Conservation (phyloP, 2,113 vertebrate species). For the Xenopus borealis region DNA sequence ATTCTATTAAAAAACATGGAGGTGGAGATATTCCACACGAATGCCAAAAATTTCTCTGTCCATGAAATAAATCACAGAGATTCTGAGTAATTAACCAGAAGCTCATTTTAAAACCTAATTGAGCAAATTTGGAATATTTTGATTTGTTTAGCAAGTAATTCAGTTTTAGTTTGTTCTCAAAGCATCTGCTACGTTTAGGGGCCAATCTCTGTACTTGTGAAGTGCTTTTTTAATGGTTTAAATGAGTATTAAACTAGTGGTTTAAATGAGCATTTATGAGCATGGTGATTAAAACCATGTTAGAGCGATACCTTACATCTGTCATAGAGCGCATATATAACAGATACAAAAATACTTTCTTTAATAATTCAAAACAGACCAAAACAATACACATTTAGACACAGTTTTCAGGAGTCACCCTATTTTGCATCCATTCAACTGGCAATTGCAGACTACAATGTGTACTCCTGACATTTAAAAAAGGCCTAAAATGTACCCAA, state of each 20-base stretch:
- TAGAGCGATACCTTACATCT: not conserved
- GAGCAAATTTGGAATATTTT: slow-evolving; percentile 43
- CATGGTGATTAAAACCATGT: not conserved
- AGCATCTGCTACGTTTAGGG: slow-evolving; percentile 30
- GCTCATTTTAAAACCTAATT: slow-evolving; percentile 42
- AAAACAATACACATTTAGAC: no score
- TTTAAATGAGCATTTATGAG: not conserved
- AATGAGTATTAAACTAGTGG: not conserved
- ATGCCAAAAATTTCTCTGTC: slow-evolving; percentile 35
- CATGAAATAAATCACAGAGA: slow-evolving; percentile 20
- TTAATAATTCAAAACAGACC: no score
- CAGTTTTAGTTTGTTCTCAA: slow-evolving; percentile 18
- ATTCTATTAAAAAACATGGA: slow-evolving; percentile 41
- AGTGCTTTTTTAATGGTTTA: slow-evolving; percentile 2
- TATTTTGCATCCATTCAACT: no score
- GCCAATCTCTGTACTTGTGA: not conserved
- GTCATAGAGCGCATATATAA: not conserved
- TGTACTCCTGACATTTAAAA: no score
- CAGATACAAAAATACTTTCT: no score
- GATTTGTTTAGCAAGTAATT: slow-evolving; percentile 44
- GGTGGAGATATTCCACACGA: slow-evolving; percentile 10
- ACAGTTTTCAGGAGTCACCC: no score
- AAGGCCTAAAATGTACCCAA: no score
- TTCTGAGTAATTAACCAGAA: slow-evolving; percentile 33
- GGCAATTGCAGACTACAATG: no score